These are phyloP conservation scores for Protophormia terraenovae DNA, from an alignment of 2,888 invertebrate species.

Conservation along the genomic window DNA sequence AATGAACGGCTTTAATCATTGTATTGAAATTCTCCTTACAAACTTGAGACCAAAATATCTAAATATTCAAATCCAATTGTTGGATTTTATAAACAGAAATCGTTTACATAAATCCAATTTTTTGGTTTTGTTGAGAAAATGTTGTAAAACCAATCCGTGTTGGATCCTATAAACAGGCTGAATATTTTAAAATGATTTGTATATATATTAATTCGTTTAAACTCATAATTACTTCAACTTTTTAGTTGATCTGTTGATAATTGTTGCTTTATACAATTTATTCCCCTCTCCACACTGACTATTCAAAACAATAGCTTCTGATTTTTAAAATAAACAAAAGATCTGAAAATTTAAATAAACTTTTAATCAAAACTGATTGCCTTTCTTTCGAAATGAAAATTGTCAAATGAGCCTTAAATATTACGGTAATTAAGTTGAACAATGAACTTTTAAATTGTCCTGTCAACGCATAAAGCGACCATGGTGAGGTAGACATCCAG, in stretches of 20 bases:
- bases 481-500: not conserved
- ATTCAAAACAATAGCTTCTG: not conserved
- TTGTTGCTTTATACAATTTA: not conserved
- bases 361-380: not conserved
- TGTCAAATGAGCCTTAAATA: slow-evolving; percentile 17
- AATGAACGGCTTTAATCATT: too few species aligned
- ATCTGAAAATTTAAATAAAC: not conserved
- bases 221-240: too few species aligned
- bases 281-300: not conserved
- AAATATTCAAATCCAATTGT: too few species aligned
- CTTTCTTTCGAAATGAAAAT: not conserved
- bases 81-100: too few species aligned
- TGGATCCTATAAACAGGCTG: too few species aligned
- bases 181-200: too few species aligned
- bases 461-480: not conserved
- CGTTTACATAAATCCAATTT: too few species aligned
- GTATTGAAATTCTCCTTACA: too few species aligned
- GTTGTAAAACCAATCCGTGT: too few species aligned
- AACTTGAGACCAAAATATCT: too few species aligned
- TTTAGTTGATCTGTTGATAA: not conserved
- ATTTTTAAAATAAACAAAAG: not conserved
- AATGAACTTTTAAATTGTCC: not conserved
- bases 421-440: slow-evolving; percentile 24
- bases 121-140: too few species aligned
- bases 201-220: too few species aligned